Evolutionary conservation across 2,797 vertebrate genomes (phyloP), one percentile per base, ranked within the genome.

Genomic region (Pangasius larnaudii): DNA sequence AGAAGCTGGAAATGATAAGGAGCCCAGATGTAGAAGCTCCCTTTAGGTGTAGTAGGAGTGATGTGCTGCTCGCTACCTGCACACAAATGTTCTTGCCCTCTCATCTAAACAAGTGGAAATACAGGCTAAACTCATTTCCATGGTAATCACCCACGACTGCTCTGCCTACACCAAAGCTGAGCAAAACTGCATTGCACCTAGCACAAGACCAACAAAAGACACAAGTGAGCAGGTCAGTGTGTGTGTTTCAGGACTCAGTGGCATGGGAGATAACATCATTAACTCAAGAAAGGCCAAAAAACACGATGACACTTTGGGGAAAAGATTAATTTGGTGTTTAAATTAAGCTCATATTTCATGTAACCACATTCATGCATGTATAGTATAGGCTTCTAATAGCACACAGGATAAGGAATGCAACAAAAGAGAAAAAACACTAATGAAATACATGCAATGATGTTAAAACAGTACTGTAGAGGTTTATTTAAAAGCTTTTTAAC

Each of bases 1-100:
- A 86, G 91, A 92, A 91, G 86, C 86, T 82, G 65, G 88, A 84
- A 91, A 92, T 90, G 91, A 93, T 90, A 51, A 85, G n/a, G 87
- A 46, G 63, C 14, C 80, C 83, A 85, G 85, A 86, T 86, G 71
- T 83, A 65, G 49, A 78, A 49, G 74, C n/a, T 74, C 65, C 86
- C 75, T 89, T 85, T 86, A 86, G 72, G 72, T 77, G 65, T 77
- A 72, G 67, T 59, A 30, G 58, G 42, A 88, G 63, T 42, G 72
- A 83, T 85, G 42, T 59, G 51, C 9, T 22, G 77, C 19, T 56
- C 8, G 9, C 77, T 56, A 79, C 79, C 58, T 81, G 79, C 1
- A 2, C 11, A 9, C 33, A 59, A 81, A 81, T 7, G 5, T 61
- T 39, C 13, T 7, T 42, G 22, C 33, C 10, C 36, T 61, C 36